These are phyloP conservation scores for Terrapene triunguis DNA, from an alignment of 2,113 vertebrate species.

Conservation along the genomic window DNA sequence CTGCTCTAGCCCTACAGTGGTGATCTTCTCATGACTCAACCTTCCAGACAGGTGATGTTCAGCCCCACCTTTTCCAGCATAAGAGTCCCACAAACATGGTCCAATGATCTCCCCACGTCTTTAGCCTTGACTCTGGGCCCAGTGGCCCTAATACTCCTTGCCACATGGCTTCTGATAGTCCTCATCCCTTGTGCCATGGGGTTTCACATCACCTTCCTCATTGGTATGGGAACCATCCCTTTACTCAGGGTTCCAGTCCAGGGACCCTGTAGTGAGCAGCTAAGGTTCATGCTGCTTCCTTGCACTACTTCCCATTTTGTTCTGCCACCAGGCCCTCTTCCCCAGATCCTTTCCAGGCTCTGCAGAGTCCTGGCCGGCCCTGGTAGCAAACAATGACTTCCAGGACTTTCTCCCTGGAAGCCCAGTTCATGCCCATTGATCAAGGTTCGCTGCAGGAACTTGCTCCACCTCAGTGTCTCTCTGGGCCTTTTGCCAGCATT, in stretches of 20 bases:
- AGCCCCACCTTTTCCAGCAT: not conserved
- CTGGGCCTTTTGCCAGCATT: not conserved
- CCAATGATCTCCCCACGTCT: fast-evolving
- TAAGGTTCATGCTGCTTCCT: not conserved
- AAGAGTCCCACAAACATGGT: not conserved
- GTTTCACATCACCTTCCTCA: not conserved
- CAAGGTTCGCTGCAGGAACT: not conserved
- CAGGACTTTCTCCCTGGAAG: not conserved
- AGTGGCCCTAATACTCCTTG: not conserved
- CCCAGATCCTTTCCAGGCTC: not conserved
- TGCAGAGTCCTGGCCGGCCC: not conserved
- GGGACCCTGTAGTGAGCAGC: not conserved
- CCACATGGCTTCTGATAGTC: not conserved
- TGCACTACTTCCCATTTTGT: not conserved
- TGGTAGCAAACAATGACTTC: not conserved
- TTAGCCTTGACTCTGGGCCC: not conserved
- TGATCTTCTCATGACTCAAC: not conserved
- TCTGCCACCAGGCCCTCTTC: not conserved
- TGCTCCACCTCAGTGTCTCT: not conserved
- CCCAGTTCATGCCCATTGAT: not conserved
- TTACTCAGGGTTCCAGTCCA: not conserved
- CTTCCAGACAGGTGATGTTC: not conserved
- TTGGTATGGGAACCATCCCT: not conserved
- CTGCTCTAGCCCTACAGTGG: not conserved
- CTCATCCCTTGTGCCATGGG: not conserved